Evolutionary conservation across 2,113 vertebrate genomes (phyloP).

Genomic region (Osmerus mordax): DNA sequence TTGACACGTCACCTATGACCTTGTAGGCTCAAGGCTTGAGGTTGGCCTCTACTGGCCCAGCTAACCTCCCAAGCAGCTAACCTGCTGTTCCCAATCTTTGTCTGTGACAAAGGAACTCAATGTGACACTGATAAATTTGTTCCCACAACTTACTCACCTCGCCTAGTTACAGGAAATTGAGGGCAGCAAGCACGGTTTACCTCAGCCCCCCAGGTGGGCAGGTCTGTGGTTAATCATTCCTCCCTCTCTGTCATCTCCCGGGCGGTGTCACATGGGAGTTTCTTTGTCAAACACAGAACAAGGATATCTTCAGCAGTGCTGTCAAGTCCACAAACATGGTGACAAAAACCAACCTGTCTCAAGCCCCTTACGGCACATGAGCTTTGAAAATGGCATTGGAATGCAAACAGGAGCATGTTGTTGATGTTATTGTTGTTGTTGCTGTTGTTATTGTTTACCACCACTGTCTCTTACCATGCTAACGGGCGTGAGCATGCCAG

Average conservation of each 20-base stretch:
- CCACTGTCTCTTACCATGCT: constrained; percentile 17
- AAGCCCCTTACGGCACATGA: constrained; percentile 25
- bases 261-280: not conserved
- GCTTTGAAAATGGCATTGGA: constrained; percentile 76
- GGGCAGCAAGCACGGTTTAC: too few relatives aligned
- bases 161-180: too few relatives aligned
- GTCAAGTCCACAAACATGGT: too few relatives aligned
- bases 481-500: constrained; percentile 51
- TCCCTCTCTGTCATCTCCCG: not conserved
- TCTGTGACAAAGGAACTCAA: not conserved
- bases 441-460: not conserved
- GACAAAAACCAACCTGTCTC: not conserved
- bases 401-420: constrained; percentile 71
- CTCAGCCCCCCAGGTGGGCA: not conserved
- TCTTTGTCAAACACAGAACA: constrained; percentile 15
- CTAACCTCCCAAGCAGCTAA: not conserved
- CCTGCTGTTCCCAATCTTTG: constrained; percentile 9
- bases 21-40: too few relatives aligned
- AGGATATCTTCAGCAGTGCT: not conserved
- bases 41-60: too few relatives aligned
- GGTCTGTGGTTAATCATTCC: not conserved
- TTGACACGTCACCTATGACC: too few relatives aligned
- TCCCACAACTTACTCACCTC: too few relatives aligned
- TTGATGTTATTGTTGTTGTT: not conserved
- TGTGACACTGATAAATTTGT: too few relatives aligned